Evolutionary conservation across 2,113 vertebrate species (phyloP), one percentile per base, ranked within the genome.

Genomic region (Columbina picui): DNA sequence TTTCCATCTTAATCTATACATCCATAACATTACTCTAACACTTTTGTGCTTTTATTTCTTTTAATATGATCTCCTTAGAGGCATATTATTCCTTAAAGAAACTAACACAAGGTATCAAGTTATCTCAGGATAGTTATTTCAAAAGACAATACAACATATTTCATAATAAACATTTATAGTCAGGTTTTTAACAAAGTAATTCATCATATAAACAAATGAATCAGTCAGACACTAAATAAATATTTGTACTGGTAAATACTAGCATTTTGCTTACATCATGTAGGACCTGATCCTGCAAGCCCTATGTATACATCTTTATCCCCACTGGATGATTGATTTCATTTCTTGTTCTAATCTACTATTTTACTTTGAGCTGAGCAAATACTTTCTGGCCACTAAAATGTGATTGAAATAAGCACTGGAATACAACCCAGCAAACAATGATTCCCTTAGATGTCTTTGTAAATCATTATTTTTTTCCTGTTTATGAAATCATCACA

Each of bases 241-340:
- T 97, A 97, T 87, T 93, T 90, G 50, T 83, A 96, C 84, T 93
- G 85, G 75, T 96, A 97, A 91, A 94, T 94, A 94, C 67, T 92
- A 88, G 75, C 43, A 85, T 95, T 96, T 97, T 84, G 70, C 82
- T 94, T 94, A 50, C 89, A 91, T 68, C 69, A 68, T 56, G 64
- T 90, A 96, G 96, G 96, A 97, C 97, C 96, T 87, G 96, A 97
- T 96, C 97, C 97, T 85, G 96, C 97, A 97, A 97, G 97, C 93
- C 97, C 97, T 87, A 69, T 80, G 77, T 89, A 87, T 84, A 90
- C 30, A 75, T 82, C 76, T 91, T 84, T 94, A 96, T 95, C 94
- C 94, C 92, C 96, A 95, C 39, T 87, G 84, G 94, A 95, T 82
- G 65, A 90, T 30, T 71, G 75, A 14, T 86, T 80, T 80, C 5